Base-by-base conservation (phyloP, 2,888 invertebrate genomes). In the Agrochola lota region DNA sequence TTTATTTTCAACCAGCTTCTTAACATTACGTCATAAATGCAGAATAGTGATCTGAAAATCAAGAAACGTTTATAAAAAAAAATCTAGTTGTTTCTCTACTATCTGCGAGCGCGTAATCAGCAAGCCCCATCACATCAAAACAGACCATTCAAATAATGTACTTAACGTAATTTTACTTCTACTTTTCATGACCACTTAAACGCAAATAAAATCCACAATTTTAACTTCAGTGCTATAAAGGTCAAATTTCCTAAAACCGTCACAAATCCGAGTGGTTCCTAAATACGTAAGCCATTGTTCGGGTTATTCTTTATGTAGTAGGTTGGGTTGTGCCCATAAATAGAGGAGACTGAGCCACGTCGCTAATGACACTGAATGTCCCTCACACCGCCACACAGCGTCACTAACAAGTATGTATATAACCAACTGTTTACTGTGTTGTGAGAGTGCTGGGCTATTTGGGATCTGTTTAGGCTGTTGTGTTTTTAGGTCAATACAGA, bases 291-390 rank as follows among this genome's bases (percentile, higher is more conserved):
- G 84, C 80, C 86, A 85, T 91, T 91, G 88, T 91, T 87, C 76
- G 83, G 85, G 78, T 80, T 85, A 87, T 88, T 89, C 91, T 89
- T 87, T 88, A 87, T 85, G 87, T 85, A 81, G 84, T 74, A 80
- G 86, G 90, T 83, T 80, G 81, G 80, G 86, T 74, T 80, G 75
- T 69, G 78, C 82, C 82, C 88, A 70, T 89, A 90, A 87, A 90
- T 90, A 90, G 87, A 84, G 78, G 82, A 74, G 78, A 74, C 85
- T 79, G 81, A 81, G 85, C 79, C 78, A 78, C 83, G 81, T 79
- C 88, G 68, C 89, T 91, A 92, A 91, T 91, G 92, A 91, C 88
- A 87, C 88, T 84, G 86, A 90, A 89, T 88, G 89, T 87, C 87
- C 87, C 81, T 77, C 83, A 79, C 81, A 79, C 73, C 87, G 80